Base-by-base conservation (phyloP, 2,113 vertebrate genomes). In the Chlorocebus sabaeus region DNA sequence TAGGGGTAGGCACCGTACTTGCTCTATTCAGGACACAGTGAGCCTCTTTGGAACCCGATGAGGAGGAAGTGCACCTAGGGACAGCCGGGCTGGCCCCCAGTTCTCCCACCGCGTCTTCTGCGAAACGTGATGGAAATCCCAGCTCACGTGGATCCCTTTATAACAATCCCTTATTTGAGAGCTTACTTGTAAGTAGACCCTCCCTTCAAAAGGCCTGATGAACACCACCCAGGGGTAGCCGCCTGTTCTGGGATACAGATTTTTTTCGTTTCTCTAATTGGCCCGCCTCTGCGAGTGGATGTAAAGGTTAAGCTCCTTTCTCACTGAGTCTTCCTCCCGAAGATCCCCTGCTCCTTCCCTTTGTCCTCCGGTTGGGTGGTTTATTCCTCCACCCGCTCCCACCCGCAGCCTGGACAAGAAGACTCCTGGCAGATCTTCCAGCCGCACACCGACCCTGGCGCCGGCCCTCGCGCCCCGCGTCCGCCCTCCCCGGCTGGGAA, bases 41-140 rank as follows among this genome's bases (percentile, higher is more conserved):
- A 76, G 10, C 14, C 38, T 50, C 22, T 4, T 2, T 13, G 13
- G 23, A 59, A 48, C 43, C 20, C 25, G 72, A 22, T 6, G 8
- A 30, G 18, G 5, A 67, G 13, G n/a, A 48, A 4, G 16, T 0
- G 52, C 32, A 4, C 22, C 17, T 17, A 16, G 0, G 43, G 72
- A 18, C 89, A 32, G 48, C 55, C 1, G 0, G 61, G 32, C 14
- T 4, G 8, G 32, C 32, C 35, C 25, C n/a, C n/a, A 2, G 67
- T 52, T 59, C 64, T 23, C 70, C 27, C 64, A 7, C 35, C 22
- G 17, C n/a, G 38, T 40, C 64, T 70, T 50, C 8, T 0, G 48
- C 5, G 43, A 59, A 13, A 18, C 1, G 25, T n/a, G 22, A 35
- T 8, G 48, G 30, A 84, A 72, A 68, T 78, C 76, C 61, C 52